Base-by-base conservation (phyloP, 2,113 vertebrate species). In the Axis porcinus region DNA sequence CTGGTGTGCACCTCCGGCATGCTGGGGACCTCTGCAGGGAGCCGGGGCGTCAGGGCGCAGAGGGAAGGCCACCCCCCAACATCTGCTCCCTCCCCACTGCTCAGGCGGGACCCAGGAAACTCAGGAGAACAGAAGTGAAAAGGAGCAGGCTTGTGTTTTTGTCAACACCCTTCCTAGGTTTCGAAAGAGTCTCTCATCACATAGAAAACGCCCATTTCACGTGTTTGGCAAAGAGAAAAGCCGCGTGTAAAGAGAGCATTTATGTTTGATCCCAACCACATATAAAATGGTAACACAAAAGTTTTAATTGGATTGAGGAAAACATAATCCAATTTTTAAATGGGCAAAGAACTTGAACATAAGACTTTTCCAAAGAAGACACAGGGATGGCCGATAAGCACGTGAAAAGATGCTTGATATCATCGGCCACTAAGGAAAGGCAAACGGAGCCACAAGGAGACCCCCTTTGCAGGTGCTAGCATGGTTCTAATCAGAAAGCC, bases 21-120 rank as follows among this genome's bases (percentile, higher is more conserved):
- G 86, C 99, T 99, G 97, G 99, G 99, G 33, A 99, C 99, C 23
- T 97, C 99, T 99, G 97, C 85, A 97, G 91, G 95, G 54, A 97
- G 1, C 95, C 47, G 6, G 25, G n/a, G 36, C 2, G 23, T 9
- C 36, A 5, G 4, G 21, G 30, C 1, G 0, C 40, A 33, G 43
- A 86, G 30, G 36, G 40, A 36, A 33, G 30, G 60, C 30, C 79
- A 47, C 14, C 11, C n/a, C 55, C 5, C 52, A 19, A 19, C 17
- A 43, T 6, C 2, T 11, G 84, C 58, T 16, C 82, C 85, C 25
- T 27, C 33, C 67, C 82, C 33, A 16, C 19, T 0, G 4, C 28
- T 50, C 33, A 21, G 86, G 52, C 28, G 47, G 85, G 52, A 36
- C 57, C 78, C 2, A 0, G 78, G 30, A 30, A 13, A 45, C 55